Percentiles rank a stretch among this genome's conserved stretches.
phyloP scores from a whole-genome alignment of 2,113 vertebrate genomes.

The Heptranchias perlo region DNA sequence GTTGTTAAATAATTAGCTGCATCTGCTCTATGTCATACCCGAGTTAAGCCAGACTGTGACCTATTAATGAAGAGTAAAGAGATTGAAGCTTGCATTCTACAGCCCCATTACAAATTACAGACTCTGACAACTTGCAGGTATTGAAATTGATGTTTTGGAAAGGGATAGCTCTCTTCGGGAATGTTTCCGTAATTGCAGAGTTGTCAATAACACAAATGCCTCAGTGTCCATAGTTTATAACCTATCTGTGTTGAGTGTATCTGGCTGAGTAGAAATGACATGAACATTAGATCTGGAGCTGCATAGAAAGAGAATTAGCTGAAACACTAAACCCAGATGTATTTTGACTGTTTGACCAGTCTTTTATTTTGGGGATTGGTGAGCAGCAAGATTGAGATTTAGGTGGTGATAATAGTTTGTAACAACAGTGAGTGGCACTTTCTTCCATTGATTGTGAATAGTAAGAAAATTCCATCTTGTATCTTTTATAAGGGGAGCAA shows the following conservation, averaged over 20 bases:
- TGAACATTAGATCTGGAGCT: background rate
- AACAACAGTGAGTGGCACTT: background rate
- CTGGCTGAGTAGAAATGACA: background rate
- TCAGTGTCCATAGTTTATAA: background rate
- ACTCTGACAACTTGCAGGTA: background rate
- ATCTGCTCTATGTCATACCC: constrained; percentile 1
- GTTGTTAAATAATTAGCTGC: constrained; percentile 15
- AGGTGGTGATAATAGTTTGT: background rate
- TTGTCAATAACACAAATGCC: background rate
- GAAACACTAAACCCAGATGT: background rate
- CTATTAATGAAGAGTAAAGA: background rate
- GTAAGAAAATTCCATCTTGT: background rate
- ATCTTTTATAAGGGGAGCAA: background rate
- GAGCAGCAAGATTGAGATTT: background rate
- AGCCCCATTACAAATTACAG: background rate
- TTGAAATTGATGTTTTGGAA: background rate
- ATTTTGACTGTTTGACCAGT: background rate
- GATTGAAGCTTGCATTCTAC: too few species aligned
- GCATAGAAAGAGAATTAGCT: background rate
- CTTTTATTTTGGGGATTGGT: background rate
- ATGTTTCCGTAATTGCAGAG: background rate
- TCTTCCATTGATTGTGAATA: background rate
- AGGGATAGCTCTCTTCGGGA: background rate
- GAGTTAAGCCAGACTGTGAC: background rate
- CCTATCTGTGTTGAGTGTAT: background rate